Conservation (phyloP, 2,888 invertebrate species). For the Eilema sororculum region DNA sequence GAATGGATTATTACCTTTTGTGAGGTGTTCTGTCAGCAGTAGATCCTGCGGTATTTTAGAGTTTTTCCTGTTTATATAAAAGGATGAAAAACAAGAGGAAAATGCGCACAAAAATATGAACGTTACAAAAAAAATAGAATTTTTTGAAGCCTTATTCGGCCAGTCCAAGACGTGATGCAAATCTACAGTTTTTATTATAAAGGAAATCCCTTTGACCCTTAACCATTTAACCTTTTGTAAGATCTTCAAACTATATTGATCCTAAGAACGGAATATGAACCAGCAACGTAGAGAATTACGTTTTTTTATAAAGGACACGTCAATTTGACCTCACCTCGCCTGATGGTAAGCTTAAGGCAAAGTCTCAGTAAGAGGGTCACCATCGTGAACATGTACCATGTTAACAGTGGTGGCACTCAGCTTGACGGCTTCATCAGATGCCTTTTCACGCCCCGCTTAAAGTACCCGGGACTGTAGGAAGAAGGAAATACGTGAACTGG, state of each 20-base stretch:
- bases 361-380: no score
- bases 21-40: constrained; percentile 11
- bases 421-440: no score
- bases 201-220: not conserved
- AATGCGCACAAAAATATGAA: not conserved
- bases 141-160: not conserved
- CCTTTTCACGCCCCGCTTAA: no score
- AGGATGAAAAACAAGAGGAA: not conserved
- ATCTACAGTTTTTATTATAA: not conserved
- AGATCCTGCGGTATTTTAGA: constrained; percentile 8
- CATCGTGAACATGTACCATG: no score
- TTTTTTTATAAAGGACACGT: no score
- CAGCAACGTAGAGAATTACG: not conserved
- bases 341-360: no score
- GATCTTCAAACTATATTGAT: not conserved
- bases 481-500: not conserved
- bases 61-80: not conserved
- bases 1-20: constrained; percentile 15
- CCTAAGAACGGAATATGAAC: not conserved
- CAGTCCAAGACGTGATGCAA: no score
- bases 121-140: no score
- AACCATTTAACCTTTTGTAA: no score
- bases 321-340: no score
- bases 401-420: no score
- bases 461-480: no score